These are phyloP conservation scores for Philaethria dido DNA, from an alignment of 2,888 invertebrate genomes.

Conservation along the genomic window DNA sequence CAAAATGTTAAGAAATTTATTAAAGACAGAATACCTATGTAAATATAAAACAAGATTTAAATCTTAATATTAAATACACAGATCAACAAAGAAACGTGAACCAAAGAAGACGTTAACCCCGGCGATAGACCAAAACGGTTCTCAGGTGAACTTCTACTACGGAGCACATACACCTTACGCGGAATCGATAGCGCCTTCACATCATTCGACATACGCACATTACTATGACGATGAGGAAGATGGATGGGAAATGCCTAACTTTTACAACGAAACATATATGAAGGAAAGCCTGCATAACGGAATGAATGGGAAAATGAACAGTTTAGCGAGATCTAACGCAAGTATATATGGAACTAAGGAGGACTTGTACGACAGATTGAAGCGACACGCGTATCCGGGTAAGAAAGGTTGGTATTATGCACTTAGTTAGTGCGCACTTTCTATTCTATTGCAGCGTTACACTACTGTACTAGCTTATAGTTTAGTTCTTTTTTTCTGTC, in stretches of 20 bases:
- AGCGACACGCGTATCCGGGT: slow-evolving; percentile 95
- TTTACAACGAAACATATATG: slow-evolving; percentile 98
- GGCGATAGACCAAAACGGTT: slow-evolving; percentile 95
- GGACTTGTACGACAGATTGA: slow-evolving; percentile 96
- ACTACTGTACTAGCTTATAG: slow-evolving; percentile 43
- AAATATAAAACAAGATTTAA: neutral
- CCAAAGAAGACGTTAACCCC: slow-evolving; percentile 95
- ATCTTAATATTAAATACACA: slow-evolving; percentile 51
- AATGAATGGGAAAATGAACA: slow-evolving; percentile 94
- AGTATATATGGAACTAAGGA: slow-evolving; percentile 98
- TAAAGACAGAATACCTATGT: neutral
- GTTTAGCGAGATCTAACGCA: slow-evolving; percentile 95
- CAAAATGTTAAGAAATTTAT: neutral
- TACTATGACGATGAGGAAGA: slow-evolving; percentile 98
- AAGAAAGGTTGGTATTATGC: slow-evolving; percentile 92
- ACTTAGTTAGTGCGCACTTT: slow-evolving; percentile 61
- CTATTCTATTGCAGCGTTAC: slow-evolving; percentile 56
- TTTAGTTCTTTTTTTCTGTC: slow-evolving; percentile 25
- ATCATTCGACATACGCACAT: slow-evolving; percentile 97
- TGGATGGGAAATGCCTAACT: slow-evolving; percentile 99
- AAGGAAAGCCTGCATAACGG: slow-evolving; percentile 95
- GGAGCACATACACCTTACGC: slow-evolving; percentile 97
- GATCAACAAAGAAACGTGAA: slow-evolving; percentile 93
- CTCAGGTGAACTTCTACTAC: slow-evolving; percentile 98
- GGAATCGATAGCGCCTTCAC: slow-evolving; percentile 97